Evolutionary conservation across 1,140 invertebrate species (phyloP), one percentile per base, ranked within the genome.

Genomic region (Saxidomus purpurata): DNA sequence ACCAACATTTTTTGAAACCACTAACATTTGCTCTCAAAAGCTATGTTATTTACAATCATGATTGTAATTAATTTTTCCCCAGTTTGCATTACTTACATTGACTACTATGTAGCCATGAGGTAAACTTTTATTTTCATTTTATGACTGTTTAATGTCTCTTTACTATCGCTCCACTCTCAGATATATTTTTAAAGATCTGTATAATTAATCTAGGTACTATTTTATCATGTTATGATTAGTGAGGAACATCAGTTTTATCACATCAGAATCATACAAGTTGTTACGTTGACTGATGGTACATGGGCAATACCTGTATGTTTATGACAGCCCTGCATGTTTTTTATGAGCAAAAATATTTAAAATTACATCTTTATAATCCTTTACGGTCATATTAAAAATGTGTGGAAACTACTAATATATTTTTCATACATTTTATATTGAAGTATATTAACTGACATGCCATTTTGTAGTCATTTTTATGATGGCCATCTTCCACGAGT

Each of bases 121-220:
- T n/a, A n/a, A 63, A 63, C n/a, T 63, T 63, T 63, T 63, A 63
- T 25, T 28, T 63, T 28, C 59, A 19, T 63, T 63, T 63, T 63
- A 63, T 63, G 19, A 63, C 59, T 28, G n/a, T 28, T 63, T 63
- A 8, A 63, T 63, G 59, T 63, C 59, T 25, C 59, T 63, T 63
- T 63, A 63, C 9, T 19, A 63, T 63, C 25, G 28, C 15, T 63
- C 28, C 19, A 63, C 25, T n/a, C n/a, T 25, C 59, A 28, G n/a
- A 63, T 63, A 28, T 28, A 63, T 28, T 63, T 63, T 25, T n/a
- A 28, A 63, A 63, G 59, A 63, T 55, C 25, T 28, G 25, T 63
- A 63, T 25, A 63, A 63, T 63, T 63, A 63, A 63, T 63, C 59
- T 63, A 8, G 8, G 59, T 63, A 63, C 25, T 28, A 63, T 63